Percentiles rank a stretch among this genome's conserved stretches.
Conservation (phyloP, 2,113 vertebrate species). For the Halichoeres trimaculatus region DNA sequence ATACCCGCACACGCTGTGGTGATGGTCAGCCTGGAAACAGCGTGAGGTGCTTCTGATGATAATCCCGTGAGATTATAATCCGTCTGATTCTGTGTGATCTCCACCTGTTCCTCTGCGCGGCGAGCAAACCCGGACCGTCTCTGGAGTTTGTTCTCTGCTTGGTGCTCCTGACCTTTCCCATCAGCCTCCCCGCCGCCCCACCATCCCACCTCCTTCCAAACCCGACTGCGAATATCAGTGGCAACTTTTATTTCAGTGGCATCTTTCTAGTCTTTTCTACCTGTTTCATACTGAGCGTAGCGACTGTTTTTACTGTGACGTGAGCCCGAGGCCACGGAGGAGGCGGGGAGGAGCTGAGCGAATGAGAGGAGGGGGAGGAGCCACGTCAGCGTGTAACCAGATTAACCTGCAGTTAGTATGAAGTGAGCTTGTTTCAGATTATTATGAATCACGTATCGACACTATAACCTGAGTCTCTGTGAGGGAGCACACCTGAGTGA, state of each 20-base stretch:
- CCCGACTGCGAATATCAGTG: slow-evolving; percentile 48
- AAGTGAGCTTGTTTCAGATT: neutral
- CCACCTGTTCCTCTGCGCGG: slow-evolving; percentile 35
- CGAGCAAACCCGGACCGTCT: neutral
- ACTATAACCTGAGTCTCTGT: neutral
- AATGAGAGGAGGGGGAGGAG: too few relatives aligned
- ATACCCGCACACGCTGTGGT: neutral
- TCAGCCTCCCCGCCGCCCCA: too few relatives aligned
- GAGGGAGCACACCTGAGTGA: too few relatives aligned
- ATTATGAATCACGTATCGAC: neutral
- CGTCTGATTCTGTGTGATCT: too few relatives aligned
- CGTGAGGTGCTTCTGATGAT: too few relatives aligned
- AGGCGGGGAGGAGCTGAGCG: too few relatives aligned
- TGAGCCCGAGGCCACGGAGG: too few relatives aligned
- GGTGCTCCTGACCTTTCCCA: too few relatives aligned
- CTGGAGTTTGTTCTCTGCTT: neutral
- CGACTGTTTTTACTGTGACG: neutral
- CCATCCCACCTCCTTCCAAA: too few relatives aligned
- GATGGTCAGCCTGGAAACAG: neutral
- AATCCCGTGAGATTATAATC: too few relatives aligned
- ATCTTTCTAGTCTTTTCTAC: slow-evolving; percentile 59
- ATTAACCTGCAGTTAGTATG: neutral
- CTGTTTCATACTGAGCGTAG: neutral
- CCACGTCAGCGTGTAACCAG: too few relatives aligned
- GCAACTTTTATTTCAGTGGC: slow-evolving; percentile 57